These are phyloP conservation scores for Hyles lineata DNA, from an alignment of 2,888 invertebrate species.

Conservation along the genomic window DNA sequence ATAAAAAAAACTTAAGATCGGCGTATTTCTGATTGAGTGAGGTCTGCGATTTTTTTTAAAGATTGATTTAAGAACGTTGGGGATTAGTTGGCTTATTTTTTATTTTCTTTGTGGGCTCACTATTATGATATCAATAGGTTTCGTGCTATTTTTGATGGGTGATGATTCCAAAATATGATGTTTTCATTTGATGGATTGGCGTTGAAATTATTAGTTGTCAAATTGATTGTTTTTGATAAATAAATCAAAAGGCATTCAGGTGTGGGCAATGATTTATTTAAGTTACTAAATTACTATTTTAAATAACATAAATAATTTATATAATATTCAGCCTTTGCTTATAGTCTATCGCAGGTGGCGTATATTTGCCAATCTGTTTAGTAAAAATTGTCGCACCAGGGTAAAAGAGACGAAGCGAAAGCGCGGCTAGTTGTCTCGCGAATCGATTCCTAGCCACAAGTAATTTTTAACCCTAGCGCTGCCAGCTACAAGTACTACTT, in stretches of 20 bases:
- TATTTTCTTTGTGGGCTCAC: neutral
- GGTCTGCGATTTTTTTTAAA: slow-evolving; percentile 44
- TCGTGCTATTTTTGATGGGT: neutral
- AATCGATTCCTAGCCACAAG: too few species aligned
- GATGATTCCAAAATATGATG: slow-evolving; percentile 3
- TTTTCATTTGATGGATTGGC: slow-evolving; percentile 20
- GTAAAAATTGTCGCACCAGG: too few species aligned
- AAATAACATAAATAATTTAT: too few species aligned
- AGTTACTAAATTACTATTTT: neutral
- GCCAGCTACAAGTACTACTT: neutral
- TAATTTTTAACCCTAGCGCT: too few species aligned
- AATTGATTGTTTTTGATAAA: neutral
- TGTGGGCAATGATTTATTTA: neutral
- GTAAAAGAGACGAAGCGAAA: too few species aligned
- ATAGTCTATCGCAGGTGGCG: neutral
- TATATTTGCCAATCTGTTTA: too few species aligned
- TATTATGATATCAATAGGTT: neutral
- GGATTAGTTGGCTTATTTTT: slow-evolving; percentile 19
- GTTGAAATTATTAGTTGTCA: slow-evolving; percentile 24
- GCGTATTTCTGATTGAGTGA: slow-evolving; percentile 76
- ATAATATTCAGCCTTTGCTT: too few species aligned
- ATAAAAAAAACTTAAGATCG: slow-evolving; percentile 67
- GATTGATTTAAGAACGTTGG: slow-evolving; percentile 26
- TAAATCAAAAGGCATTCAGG: neutral
- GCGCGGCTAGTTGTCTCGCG: too few species aligned